phyloP scores from a whole-genome alignment of 2,113 vertebrate species.

The Hypanus sabinus region DNA sequence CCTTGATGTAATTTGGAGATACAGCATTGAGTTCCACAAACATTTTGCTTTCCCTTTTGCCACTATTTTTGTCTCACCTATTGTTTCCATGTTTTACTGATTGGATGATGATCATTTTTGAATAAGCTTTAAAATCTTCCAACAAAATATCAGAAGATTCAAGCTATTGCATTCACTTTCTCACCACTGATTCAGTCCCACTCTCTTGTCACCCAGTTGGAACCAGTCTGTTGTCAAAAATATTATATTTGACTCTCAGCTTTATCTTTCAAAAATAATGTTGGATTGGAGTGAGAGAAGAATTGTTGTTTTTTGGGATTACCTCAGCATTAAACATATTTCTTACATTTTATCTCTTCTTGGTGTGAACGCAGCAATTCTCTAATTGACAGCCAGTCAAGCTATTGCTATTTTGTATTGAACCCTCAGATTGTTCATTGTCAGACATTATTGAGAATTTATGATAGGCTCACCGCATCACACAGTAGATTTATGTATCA shows the following conservation, averaged over 20 bases:
- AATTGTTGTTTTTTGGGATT: not conserved
- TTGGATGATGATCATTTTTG: not conserved
- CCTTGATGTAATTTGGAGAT: too few relatives aligned
- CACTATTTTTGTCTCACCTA: not conserved
- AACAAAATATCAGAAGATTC: not conserved
- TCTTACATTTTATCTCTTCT: not conserved
- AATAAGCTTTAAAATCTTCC: not conserved
- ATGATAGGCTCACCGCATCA: not conserved
- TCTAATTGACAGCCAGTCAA: too few relatives aligned
- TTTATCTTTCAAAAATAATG: not conserved
- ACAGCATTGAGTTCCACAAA: too few relatives aligned
- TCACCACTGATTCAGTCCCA: not conserved
- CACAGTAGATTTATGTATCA: not conserved
- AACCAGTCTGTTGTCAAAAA: not conserved
- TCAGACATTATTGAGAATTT: too few relatives aligned
- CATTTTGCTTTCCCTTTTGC: not conserved
- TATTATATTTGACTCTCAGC: not conserved
- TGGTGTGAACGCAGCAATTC: not conserved
- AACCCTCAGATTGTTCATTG: too few relatives aligned
- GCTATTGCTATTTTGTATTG: too few relatives aligned
- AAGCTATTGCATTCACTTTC: not conserved
- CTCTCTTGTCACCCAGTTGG: not conserved
- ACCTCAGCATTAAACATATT: not conserved
- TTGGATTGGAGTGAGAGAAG: not conserved
- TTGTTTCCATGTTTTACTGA: not conserved